phyloP scores from a whole-genome alignment of 2,888 invertebrate genomes.

The Drosophila putrida region DNA sequence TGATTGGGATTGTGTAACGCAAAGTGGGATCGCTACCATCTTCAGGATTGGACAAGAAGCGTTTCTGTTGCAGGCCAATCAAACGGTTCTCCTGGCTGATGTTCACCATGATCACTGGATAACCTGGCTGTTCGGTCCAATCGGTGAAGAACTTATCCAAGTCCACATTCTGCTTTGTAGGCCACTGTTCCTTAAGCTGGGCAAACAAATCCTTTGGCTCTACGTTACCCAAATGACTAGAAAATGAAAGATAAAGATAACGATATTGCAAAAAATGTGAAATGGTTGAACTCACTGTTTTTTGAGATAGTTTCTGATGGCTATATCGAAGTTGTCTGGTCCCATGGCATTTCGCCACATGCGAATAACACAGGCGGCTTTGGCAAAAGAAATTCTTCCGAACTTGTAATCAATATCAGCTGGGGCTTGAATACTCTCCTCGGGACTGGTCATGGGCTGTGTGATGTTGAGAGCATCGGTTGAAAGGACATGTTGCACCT shows the following conservation, averaged over 20 bases:
- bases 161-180: constrained; percentile 75
- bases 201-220: constrained; percentile 86
- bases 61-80: constrained; percentile 61
- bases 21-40: constrained; percentile 65
- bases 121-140: constrained; percentile 90
- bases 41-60: constrained; percentile 65
- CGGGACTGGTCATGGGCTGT: constrained; percentile 87
- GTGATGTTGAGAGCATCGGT: constrained; percentile 87
- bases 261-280: neutral
- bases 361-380: constrained; percentile 88
- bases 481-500: constrained; percentile 88
- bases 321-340: constrained; percentile 86
- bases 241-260: neutral
- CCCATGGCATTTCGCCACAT: constrained; percentile 89
- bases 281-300: constrained; percentile 81
- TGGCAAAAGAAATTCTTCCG: constrained; percentile 88
- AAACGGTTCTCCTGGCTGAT: constrained; percentile 9
- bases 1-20: constrained; percentile 80
- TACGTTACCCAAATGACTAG: constrained; percentile 82
- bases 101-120: constrained; percentile 87
- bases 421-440: constrained; percentile 86
- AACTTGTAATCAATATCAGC: constrained; percentile 87
- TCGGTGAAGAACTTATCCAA: constrained; percentile 84
- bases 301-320: constrained; percentile 87
- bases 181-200: constrained; percentile 84